These are phyloP conservation scores for Zonotrichia leucophrys DNA, from an alignment of 2,113 vertebrate genomes.

Conservation along the genomic window DNA sequence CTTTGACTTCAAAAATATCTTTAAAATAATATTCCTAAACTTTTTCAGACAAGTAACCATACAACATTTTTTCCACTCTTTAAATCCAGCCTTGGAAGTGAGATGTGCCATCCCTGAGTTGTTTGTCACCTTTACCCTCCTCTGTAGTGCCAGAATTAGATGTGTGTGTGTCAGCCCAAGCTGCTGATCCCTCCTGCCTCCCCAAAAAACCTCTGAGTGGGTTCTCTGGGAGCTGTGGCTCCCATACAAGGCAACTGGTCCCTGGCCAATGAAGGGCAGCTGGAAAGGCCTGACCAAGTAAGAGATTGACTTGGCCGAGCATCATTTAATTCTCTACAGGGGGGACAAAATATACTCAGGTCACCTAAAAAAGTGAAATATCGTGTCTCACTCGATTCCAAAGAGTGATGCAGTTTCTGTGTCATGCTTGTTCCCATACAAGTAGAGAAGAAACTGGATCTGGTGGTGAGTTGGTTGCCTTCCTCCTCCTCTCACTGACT, in stretches of 20 bases:
- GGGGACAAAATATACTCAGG: background rate
- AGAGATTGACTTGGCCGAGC: slow-evolving; percentile 54
- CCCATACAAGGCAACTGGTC: slow-evolving; percentile 52
- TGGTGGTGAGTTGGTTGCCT: background rate
- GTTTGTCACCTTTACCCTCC: background rate
- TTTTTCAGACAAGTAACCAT: background rate
- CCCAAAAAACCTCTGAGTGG: background rate
- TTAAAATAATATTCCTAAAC: background rate
- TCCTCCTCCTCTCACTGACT: background rate
- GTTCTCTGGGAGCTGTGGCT: slow-evolving; percentile 18
- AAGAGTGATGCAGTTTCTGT: background rate
- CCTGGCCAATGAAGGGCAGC: background rate
- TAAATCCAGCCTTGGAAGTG: slow-evolving; percentile 1
- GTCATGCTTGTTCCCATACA: background rate
- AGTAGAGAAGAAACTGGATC: background rate
- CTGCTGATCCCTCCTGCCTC: background rate
- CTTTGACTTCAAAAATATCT: background rate
- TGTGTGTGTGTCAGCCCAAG: background rate
- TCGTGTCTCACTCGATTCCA: background rate
- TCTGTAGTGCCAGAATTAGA: slow-evolving; percentile 9
- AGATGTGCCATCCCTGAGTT: background rate
- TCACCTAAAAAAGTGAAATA: background rate
- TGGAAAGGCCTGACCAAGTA: slow-evolving; percentile 52
- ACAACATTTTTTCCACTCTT: background rate
- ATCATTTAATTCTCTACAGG: background rate